A percentile compares a stretch with the other conserved stretches of the same genome.
phyloP scores from a whole-genome alignment of 2,888 invertebrate species.

The Erebia ligea region DNA sequence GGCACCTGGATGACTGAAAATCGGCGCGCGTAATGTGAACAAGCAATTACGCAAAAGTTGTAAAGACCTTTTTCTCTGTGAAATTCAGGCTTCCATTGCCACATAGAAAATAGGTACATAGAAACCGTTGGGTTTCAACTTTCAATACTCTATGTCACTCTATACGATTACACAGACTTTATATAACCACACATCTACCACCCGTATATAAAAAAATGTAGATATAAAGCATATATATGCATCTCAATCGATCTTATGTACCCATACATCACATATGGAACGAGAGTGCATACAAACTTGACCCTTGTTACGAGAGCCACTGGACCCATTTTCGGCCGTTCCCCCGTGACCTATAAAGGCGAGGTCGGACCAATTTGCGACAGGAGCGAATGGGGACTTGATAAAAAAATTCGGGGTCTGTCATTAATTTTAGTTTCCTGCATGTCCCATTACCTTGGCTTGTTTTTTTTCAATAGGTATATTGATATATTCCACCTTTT shows the following conservation, averaged over 20 bases:
- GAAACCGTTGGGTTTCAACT: neutral
- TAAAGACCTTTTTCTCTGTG: neutral
- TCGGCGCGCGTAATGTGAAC: neutral
- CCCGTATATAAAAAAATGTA: conserved; percentile 6
- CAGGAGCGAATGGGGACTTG: conserved; percentile 56
- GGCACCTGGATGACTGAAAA: neutral
- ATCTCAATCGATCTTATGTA: conserved; percentile 37
- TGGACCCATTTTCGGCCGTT: conserved; percentile 55
- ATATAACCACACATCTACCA: neutral
- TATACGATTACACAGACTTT: neutral
- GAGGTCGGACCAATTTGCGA: conserved; percentile 65
- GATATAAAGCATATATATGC: conserved; percentile 27
- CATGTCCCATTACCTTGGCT: conserved; percentile 1
- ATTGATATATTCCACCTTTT: too few relatives aligned
- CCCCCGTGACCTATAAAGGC: conserved; percentile 64
- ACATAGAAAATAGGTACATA: neutral
- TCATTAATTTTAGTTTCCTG: conserved; percentile 52
- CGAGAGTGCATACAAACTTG: conserved; percentile 50
- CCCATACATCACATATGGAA: conserved; percentile 26
- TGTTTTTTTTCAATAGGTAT: too few relatives aligned
- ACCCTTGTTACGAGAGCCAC: conserved; percentile 49
- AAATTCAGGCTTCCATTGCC: neutral
- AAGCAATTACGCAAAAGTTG: neutral
- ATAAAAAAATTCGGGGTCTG: conserved; percentile 47
- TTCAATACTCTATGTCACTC: neutral